Evolutionary conservation across 2,113 vertebrate genomes (phyloP), one percentile per base, ranked within the genome.

Genomic region (Lycocorax pyrrhopterus): DNA sequence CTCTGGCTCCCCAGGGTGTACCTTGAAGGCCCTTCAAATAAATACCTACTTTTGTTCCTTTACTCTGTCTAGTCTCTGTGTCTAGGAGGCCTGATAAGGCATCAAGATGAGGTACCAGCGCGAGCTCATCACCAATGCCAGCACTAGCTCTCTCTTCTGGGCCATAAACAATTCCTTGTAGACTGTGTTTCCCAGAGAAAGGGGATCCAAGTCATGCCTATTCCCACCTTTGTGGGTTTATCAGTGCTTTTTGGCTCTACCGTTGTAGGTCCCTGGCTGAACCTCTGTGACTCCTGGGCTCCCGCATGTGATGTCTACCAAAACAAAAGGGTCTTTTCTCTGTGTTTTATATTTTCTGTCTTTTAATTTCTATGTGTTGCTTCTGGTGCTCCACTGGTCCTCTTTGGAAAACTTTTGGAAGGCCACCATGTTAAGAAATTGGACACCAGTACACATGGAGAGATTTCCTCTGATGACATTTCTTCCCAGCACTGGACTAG

Each of bases 371-470:
- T 52, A 4, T 51, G 22, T 68, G 15, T 43, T 86, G 26, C 12
- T 77, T 77, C 44, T 59, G 20, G 26, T 59, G 32, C 17, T 64
- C 20, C 8, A 13, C 15, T 51, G 15, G 14, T 64, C 32, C 14
- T 73, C 35, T 47, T n/a, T 19, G 17, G 26, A 32, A 66, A 81
- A 37, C 43, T 44, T 73, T 16, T 44, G 37, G 32, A 66, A n/a
- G 35, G 22, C 27, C 32, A 22, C 18, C 52, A 66, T 37, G 18
- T 44, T 27, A 74, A 66, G 52, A 74, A 44, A 73, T 44, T 73
- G 17, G 15, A 44, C 51, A 51, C 6, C 15, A 58, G 32, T 33
- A 58, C 27, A 59, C 9, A 41, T 0, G 0, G 37, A 51, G 37
- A 33, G 27, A 27, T 66, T 44, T 43, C 11, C 26, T 29, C 18